phyloP scores from a whole-genome alignment of 2,888 invertebrate genomes.

The Clunio marinus region DNA sequence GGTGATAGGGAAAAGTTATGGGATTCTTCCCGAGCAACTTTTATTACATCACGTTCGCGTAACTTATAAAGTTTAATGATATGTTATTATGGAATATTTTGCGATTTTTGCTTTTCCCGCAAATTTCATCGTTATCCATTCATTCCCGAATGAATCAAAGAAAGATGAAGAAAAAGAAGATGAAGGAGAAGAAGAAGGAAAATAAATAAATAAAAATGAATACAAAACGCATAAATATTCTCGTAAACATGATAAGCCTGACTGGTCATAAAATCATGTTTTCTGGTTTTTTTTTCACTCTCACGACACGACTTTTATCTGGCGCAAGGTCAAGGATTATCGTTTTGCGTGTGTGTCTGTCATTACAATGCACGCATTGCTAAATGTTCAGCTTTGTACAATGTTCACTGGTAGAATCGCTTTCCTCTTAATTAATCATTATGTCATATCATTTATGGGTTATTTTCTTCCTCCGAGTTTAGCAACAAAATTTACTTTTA shows the following conservation, averaged over 20 bases:
- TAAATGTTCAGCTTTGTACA: neutral
- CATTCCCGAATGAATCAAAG: neutral
- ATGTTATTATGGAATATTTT: slow-evolving; percentile 30
- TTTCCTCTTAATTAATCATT: slow-evolving; percentile 37
- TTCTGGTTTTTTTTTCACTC: neutral
- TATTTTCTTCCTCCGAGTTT: neutral
- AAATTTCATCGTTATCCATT: neutral
- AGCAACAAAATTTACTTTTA: neutral
- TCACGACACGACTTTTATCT: neutral
- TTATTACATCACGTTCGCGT: slow-evolving; percentile 36
- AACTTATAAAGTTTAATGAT: slow-evolving; percentile 39
- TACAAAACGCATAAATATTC: slow-evolving; percentile 36
- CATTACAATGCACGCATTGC: too few species aligned
- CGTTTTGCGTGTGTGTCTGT: neutral
- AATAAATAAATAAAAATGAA: too few species aligned
- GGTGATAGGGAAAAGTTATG: neutral
- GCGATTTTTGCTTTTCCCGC: neutral
- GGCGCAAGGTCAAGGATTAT: slow-evolving; percentile 33
- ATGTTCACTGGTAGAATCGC: neutral
- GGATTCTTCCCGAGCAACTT: neutral
- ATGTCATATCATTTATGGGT: slow-evolving; percentile 24
- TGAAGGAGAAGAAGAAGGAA: neutral
- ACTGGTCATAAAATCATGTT: slow-evolving; percentile 32
- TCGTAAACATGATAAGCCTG: slow-evolving; percentile 35
- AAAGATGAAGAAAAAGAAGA: neutral